phyloP scores from a whole-genome alignment of 2,113 vertebrate genomes.

The Numida meleagris region DNA sequence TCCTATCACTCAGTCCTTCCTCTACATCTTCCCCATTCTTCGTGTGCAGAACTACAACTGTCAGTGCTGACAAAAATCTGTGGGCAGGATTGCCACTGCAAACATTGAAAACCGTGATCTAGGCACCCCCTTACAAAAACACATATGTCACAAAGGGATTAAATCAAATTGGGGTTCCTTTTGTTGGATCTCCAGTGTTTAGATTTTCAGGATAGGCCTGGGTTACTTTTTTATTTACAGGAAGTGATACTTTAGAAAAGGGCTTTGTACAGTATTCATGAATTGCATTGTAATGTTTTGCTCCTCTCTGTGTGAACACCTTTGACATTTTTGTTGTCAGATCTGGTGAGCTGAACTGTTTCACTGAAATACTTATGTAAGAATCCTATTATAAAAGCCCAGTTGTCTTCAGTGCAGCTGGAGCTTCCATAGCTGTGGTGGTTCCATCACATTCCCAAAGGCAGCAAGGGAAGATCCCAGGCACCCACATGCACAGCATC shows the following conservation, averaged over 20 bases:
- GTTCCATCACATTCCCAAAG: not conserved
- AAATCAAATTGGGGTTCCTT: not conserved
- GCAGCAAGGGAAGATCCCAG: not conserved
- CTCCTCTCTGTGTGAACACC: not conserved
- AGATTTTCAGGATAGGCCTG: not conserved
- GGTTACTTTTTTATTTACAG: not conserved
- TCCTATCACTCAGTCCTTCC: not conserved
- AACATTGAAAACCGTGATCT: not conserved
- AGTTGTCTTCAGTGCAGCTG: not conserved
- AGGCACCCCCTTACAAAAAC: not conserved
- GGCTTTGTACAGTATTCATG: not conserved
- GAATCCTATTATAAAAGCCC: not conserved
- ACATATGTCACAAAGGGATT: not conserved
- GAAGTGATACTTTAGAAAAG: not conserved
- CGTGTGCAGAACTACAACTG: not conserved
- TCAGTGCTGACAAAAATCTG: not conserved
- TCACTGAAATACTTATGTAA: not conserved
- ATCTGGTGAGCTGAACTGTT: not conserved
- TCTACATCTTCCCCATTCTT: not conserved
- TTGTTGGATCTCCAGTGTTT: not conserved
- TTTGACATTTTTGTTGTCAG: not conserved
- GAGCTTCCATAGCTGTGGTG: not conserved
- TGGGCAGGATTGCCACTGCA: not conserved
- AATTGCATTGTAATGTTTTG: not conserved
- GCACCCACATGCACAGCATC: fast-evolving